phyloP scores from a whole-genome alignment of 1,140 invertebrate species.

The Ceratitis capitata region DNA sequence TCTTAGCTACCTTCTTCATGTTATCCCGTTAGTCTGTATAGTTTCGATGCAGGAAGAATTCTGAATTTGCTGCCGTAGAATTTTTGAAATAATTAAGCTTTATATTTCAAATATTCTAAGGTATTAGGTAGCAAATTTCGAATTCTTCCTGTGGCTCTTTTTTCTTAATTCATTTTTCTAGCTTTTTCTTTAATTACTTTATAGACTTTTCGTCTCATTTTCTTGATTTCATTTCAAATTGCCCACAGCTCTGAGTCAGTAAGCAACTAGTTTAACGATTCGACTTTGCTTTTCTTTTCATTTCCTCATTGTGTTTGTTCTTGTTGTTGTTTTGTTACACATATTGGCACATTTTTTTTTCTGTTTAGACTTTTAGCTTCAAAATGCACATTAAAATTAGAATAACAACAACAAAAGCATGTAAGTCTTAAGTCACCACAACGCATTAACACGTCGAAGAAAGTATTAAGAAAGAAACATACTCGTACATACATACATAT shows the following conservation, averaged over 20 bases:
- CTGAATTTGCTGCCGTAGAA: too few species aligned
- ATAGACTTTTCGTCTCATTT: neutral
- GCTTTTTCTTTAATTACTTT: neutral
- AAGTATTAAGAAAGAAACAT: neutral
- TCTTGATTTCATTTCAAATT: neutral
- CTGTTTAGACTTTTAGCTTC: neutral
- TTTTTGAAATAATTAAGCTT: too few species aligned
- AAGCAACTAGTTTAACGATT: constrained; percentile 21
- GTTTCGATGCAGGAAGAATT: too few species aligned
- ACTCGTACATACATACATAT: neutral
- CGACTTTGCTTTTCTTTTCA: constrained; percentile 15
- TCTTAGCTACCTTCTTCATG: too few species aligned
- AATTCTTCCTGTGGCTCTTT: neutral
- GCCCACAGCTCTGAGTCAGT: neutral
- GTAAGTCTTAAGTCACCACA: neutral
- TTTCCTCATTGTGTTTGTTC: neutral
- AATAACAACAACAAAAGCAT: neutral
- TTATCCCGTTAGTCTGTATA: too few species aligned
- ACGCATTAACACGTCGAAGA: neutral
- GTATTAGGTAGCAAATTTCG: too few species aligned
- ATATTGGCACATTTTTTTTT: too few species aligned
- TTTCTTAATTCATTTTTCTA: neutral
- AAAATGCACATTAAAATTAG: neutral
- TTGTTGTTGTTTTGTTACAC: constrained; percentile 5
- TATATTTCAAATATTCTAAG: too few species aligned